A percentile compares a stretch with the other conserved stretches of the same genome.
These are phyloP conservation scores for Cheilosia urbana DNA, from an alignment of 2,888 invertebrate genomes.

Conservation along the genomic window DNA sequence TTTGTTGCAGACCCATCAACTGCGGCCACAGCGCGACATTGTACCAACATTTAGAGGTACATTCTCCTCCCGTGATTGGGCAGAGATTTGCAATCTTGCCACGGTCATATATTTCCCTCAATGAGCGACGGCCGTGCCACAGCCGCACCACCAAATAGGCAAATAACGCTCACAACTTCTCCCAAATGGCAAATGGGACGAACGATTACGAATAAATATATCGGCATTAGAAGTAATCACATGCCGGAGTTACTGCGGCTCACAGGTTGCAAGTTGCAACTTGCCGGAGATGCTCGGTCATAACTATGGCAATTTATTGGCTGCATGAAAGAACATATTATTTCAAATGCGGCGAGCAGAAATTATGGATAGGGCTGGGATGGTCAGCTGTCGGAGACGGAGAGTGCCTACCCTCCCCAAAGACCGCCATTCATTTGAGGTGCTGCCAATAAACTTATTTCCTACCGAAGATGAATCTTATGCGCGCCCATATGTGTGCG, in stretches of 20 bases:
- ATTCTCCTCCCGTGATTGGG: constrained; percentile 49
- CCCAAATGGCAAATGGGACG: constrained; percentile 73
- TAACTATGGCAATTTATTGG: constrained; percentile 72
- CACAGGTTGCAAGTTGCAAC: background rate
- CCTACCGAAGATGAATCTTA: constrained; percentile 72
- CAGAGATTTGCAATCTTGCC: constrained; percentile 41
- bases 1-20: constrained; percentile 55
- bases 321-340: constrained; percentile 75
- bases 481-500: constrained; percentile 62
- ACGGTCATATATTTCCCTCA: constrained; percentile 54
- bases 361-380: constrained; percentile 57
- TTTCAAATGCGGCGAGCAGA: constrained; percentile 63
- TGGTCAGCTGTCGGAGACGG: constrained; percentile 68
- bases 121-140: constrained; percentile 16
- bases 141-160: constrained; percentile 48
- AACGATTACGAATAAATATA: constrained; percentile 75
- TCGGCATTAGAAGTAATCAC: constrained; percentile 74
- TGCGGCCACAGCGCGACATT: constrained; percentile 43
- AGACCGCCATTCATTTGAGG: constrained; percentile 50
- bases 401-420: constrained; percentile 27
- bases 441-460: constrained; percentile 63
- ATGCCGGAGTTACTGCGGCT: constrained; percentile 34
- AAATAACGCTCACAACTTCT: constrained; percentile 67
- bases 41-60: constrained; percentile 54
- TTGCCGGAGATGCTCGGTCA: constrained; percentile 32